These are phyloP conservation scores for Osmoderma eremita DNA, from an alignment of 2,888 invertebrate genomes.

Conservation along the genomic window DNA sequence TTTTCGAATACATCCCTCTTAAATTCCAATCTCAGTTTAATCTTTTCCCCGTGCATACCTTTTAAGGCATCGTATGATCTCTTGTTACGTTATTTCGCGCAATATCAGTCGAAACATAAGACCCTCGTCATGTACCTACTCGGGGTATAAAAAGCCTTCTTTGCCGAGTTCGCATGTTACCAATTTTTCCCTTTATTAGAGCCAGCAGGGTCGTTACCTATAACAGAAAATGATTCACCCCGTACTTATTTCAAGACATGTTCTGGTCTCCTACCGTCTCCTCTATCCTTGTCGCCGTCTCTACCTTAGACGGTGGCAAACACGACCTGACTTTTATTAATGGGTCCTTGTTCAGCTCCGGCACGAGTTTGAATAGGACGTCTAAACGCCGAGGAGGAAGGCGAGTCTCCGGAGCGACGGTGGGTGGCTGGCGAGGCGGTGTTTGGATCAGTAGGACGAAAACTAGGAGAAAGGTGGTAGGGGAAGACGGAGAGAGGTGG, in stretches of 20 bases:
- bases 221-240: constrained; percentile 22
- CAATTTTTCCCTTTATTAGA: constrained; percentile 19
- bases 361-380: constrained; percentile 38
- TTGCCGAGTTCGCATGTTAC: constrained; percentile 11
- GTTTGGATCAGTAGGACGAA: constrained; percentile 1
- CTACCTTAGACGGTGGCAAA: constrained; percentile 23
- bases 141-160: constrained; percentile 3
- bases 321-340: constrained; percentile 40
- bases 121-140: too few species aligned
- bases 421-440: constrained; percentile 1
- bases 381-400: constrained; percentile 40
- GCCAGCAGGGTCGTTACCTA: constrained; percentile 20
- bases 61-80: too few species aligned
- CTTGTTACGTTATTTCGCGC: too few species aligned
- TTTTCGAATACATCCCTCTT: too few species aligned
- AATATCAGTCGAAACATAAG: too few species aligned
- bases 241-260: constrained; percentile 16
- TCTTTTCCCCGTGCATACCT: too few species aligned
- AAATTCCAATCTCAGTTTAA: too few species aligned
- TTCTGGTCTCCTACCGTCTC: not conserved
- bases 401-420: constrained; percentile 19
- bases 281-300: constrained; percentile 13
- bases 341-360: constrained; percentile 40
- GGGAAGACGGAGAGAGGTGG: not conserved
- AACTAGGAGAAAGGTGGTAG: constrained; percentile 4